A percentile compares a stretch with the other conserved stretches of the same genome.
phyloP scores from a whole-genome alignment of 2,797 vertebrate genomes.

The Erithacus rubecula region DNA sequence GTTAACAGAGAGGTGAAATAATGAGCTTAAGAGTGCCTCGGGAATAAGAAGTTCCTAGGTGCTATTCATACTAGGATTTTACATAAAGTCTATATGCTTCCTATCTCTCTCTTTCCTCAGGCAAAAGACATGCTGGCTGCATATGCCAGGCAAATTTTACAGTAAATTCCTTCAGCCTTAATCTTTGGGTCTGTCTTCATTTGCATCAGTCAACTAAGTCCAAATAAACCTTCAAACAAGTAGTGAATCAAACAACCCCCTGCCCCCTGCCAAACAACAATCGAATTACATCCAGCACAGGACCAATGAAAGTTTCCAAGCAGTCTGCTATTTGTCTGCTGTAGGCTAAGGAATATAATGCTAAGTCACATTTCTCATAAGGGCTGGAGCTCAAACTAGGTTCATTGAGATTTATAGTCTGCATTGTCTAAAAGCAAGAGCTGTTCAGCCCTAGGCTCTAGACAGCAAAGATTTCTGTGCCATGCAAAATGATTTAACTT shows the following conservation, averaged over 20 bases:
- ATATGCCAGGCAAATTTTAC: not conserved
- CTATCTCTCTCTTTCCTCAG: slow-evolving; percentile 6
- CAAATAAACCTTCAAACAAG: not conserved
- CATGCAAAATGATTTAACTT: not conserved
- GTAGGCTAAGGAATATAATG: not conserved
- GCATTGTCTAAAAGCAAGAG: not conserved
- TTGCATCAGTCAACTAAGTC: not conserved
- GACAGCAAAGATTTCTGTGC: not conserved
- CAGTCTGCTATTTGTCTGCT: not conserved
- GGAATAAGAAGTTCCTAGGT: slow-evolving; percentile 14
- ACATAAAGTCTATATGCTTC: not conserved
- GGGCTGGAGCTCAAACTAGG: not conserved
- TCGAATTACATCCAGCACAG: not conserved
- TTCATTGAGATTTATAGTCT: slow-evolving; percentile 16
- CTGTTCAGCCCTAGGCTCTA: not conserved
- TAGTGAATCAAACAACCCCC: not conserved
- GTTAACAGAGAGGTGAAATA: slow-evolving; percentile 24
- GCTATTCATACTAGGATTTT: slow-evolving; percentile 19
- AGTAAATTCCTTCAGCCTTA: not conserved
- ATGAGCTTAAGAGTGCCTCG: not conserved
- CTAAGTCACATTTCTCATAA: not conserved
- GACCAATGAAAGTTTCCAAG: not conserved
- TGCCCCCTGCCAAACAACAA: not conserved
- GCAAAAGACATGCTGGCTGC: slow-evolving; percentile 1
- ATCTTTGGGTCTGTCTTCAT: not conserved